Base-by-base conservation (phyloP, 2,113 vertebrate genomes). In the Carlito syrichta region DNA sequence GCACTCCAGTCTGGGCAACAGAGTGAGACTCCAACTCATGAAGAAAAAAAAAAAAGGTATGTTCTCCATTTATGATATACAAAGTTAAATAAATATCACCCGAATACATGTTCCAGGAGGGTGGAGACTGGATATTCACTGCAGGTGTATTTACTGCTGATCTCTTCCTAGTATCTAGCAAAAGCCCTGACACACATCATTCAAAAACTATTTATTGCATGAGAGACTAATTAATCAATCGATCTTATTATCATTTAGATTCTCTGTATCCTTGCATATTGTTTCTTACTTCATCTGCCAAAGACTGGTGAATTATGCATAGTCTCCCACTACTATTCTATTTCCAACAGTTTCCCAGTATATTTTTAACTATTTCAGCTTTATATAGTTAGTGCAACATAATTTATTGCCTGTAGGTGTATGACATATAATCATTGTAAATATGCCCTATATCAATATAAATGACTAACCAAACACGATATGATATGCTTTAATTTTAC, bases 141-240 rank as follows among this genome's bases (percentile, higher is more conserved):
- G 17, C 66, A 38, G 54, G 38, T 73, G 11, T 38, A 38, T 58
- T 58, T 58, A 58, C 43, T 35, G 52, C 66, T 60, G 22, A 14
- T 73, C 2, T 40, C 32, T 77, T 88, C 38, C 45, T 73, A 14
- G 17, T 38, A 58, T n/a, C 89, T 1, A 35, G 25, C 56, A 93
- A 74, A 54, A 58, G 60, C 35, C 43, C 32, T 40, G n/a, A 60
- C 23, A 3, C 35, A 56, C 11, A 2, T 71, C 30, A 73, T 22
- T 71, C 43, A 38, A 27, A 86, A 60, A 71, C 86, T 91, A 89
- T 71, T 93, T 95, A 60, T 50, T 73, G 52, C 85, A 66, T 66
- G 78, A 89, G 66, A 86, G 27, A 25, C 63, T 86, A 93, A 92
- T 86, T 66, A 95, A 84, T 92, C 66, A 89, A 40, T 78, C 40